phyloP scores from a whole-genome alignment of 2,888 invertebrate species.

The Lasiommata megera region DNA sequence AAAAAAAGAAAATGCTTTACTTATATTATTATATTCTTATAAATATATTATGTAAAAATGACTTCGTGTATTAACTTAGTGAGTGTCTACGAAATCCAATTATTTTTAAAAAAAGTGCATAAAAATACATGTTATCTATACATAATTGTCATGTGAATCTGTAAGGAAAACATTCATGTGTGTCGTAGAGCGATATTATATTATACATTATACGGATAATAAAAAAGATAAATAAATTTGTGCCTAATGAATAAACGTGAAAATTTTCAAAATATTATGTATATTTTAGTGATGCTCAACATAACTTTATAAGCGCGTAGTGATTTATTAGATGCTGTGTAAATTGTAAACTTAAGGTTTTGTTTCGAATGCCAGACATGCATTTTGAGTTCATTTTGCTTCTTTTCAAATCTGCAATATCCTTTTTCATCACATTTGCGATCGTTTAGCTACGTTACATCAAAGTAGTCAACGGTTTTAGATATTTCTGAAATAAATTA shows the following conservation, averaged over 20 bases:
- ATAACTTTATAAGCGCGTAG: conserved; percentile 72
- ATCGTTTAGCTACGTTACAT: neutral
- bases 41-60: conserved; percentile 77
- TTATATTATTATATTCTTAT: conserved; percentile 79
- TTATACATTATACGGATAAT: conserved; percentile 48
- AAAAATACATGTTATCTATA: conserved; percentile 62
- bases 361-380: conserved; percentile 61
- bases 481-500: neutral
- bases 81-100: conserved; percentile 75
- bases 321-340: conserved; percentile 63
- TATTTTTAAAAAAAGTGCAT: conserved; percentile 59
- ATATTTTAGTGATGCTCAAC: conserved; percentile 77
- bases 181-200: conserved; percentile 60
- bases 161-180: conserved; percentile 61
- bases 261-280: conserved; percentile 55
- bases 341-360: conserved; percentile 51
- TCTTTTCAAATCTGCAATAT: conserved; percentile 26
- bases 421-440: neutral
- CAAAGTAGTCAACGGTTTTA: neutral
- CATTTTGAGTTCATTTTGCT: conserved; percentile 59
- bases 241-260: conserved; percentile 71
- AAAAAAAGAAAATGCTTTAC: conserved; percentile 79
- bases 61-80: conserved; percentile 71
- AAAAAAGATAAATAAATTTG: conserved; percentile 58
- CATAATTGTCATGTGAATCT: conserved; percentile 49